A percentile compares a stretch with the other conserved stretches of the same genome.
Evolutionary conservation across 2,797 vertebrate genomes (phyloP).

Genomic region (Cirrhinus mrigala): DNA sequence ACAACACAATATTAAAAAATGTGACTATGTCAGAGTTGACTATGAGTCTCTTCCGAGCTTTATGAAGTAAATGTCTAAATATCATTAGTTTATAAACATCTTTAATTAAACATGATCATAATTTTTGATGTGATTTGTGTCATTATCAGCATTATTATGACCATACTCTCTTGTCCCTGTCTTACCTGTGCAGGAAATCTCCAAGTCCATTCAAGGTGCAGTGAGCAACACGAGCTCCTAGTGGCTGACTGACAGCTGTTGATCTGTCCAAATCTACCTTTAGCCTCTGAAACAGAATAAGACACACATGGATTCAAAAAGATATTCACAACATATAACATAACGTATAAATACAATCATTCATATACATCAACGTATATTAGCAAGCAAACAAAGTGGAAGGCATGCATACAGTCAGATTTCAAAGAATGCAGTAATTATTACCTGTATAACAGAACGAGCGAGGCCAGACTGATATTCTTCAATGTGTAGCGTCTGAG

Average conservation of each 20-base stretch:
- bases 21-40: no score
- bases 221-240: conserved; percentile 86
- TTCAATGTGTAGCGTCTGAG: conserved; percentile 80
- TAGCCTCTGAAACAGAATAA: conserved; percentile 78
- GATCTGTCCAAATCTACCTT: conserved; percentile 89
- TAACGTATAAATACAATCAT: background rate
- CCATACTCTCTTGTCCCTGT: background rate
- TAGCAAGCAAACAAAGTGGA: background rate
- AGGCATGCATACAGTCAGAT: background rate
- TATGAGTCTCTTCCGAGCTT: background rate
- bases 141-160: background rate
- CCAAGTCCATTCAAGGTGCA: conserved; percentile 87
- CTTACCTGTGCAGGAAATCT: conserved; percentile 89
- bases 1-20: background rate
- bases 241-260: conserved; percentile 85
- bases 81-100: background rate
- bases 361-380: background rate
- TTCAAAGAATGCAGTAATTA: background rate
- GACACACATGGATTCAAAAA: background rate
- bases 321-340: background rate
- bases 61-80: background rate
- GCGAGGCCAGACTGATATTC: conserved; percentile 81
- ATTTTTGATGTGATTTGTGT: background rate
- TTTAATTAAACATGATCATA: background rate
- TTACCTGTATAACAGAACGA: conserved; percentile 81